These are phyloP conservation scores for Caenorhabditis angaria DNA, from an alignment of 2,888 invertebrate species.

Conservation along the genomic window DNA sequence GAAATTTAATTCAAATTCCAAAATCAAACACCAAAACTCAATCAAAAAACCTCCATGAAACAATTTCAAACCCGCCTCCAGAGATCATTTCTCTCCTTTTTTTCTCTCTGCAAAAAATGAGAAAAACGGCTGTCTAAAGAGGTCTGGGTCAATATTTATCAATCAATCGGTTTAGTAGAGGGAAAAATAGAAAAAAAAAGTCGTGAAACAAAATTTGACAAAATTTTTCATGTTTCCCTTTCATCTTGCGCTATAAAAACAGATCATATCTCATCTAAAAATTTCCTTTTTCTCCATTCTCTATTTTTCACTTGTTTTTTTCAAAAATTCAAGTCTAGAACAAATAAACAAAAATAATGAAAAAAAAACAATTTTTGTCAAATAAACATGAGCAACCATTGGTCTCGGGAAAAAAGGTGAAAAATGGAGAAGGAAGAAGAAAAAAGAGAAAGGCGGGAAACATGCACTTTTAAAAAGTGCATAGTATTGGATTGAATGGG, in stretches of 20 bases:
- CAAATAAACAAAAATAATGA: neutral
- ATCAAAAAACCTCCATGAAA: no score
- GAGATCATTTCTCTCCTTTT: neutral
- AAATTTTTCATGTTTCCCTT: neutral
- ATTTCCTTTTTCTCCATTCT: neutral
- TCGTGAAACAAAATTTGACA: neutral
- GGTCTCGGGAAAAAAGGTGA: neutral
- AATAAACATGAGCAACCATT: constrained; percentile 4
- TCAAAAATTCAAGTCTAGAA: no score
- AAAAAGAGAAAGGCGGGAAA: neutral
- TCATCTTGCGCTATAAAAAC: constrained; percentile 1
- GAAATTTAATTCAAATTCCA: no score
- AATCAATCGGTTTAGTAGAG: neutral
- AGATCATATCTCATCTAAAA: neutral
- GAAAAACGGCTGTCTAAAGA: neutral
- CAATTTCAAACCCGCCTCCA: neutral
- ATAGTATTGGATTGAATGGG: neutral
- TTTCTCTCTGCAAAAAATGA: neutral
- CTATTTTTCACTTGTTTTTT: no score
- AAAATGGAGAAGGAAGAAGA: neutral
- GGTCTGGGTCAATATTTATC: neutral
- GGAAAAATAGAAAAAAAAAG: neutral
- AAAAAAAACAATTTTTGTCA: neutral
- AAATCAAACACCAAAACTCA: no score
- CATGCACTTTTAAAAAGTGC: neutral